A percentile compares a stretch with the other conserved stretches of the same genome.
phyloP scores from a whole-genome alignment of 2,888 invertebrate species.

The Allacma fusca region DNA sequence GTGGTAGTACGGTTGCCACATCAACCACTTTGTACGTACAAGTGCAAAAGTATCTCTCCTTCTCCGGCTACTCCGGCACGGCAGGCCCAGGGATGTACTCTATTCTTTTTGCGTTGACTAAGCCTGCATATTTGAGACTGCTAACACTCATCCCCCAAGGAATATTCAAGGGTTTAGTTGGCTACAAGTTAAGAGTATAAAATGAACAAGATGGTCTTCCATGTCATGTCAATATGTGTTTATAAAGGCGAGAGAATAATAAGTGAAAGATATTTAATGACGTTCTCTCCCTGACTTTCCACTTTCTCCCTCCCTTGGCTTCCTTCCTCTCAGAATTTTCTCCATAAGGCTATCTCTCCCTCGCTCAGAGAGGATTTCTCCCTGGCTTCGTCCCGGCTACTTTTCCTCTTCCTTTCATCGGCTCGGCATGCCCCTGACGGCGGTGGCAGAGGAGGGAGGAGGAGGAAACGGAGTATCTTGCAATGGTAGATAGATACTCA shows the following conservation, averaged over 20 bases:
- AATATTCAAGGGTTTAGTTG: slow-evolving; percentile 20
- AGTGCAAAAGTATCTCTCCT: not conserved
- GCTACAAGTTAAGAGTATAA: slow-evolving; percentile 11
- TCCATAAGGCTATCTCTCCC: not conserved
- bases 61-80: not conserved
- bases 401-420: slow-evolving; percentile 16
- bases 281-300: slow-evolving; percentile 19
- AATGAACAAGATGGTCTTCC: slow-evolving; percentile 9
- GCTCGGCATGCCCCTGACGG: no score
- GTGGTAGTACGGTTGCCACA: slow-evolving; percentile 11
- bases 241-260: slow-evolving; percentile 23
- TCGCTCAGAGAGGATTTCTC: no score
- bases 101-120: slow-evolving; percentile 18
- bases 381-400: no score
- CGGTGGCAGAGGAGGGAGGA: no score
- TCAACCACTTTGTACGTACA: not conserved
- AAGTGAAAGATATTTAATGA: slow-evolving; percentile 21
- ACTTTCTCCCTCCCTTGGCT: slow-evolving; percentile 9
- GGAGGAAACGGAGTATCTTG: not conserved
- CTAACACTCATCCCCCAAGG: slow-evolving; percentile 22
- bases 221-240: slow-evolving; percentile 16
- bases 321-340: not conserved
- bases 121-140: slow-evolving; percentile 34
- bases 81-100: not conserved
- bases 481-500: not conserved